Conservation (phyloP, 2,113 vertebrate species). For the Sorex fumeus region DNA sequence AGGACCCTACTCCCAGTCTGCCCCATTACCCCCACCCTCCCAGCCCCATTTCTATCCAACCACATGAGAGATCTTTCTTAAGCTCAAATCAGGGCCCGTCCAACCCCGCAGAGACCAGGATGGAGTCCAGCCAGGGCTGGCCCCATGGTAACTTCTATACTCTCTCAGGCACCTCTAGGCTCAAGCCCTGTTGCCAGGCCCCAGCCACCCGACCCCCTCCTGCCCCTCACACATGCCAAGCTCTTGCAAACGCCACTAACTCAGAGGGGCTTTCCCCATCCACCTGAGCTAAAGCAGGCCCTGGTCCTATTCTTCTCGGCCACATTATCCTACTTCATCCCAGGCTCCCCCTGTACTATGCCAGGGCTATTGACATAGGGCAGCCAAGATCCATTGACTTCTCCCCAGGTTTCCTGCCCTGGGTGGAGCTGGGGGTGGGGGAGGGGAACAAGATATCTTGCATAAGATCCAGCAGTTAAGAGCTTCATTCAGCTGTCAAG, state of each 20-base stretch:
- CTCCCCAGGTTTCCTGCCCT: slow-evolving; percentile 8
- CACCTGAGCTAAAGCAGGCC: neutral
- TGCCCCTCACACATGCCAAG: neutral
- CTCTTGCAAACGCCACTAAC: neutral
- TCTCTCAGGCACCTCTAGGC: neutral
- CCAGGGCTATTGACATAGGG: neutral
- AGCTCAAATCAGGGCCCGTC: neutral
- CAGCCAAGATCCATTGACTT: neutral
- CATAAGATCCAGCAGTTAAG: neutral
- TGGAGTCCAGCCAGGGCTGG: neutral
- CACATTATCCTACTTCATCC: neutral
- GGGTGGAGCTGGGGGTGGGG: neutral
- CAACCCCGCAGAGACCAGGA: neutral
- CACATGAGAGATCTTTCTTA: neutral
- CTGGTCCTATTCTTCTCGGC: neutral
- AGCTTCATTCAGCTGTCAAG: neutral
- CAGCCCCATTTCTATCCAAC: neutral
- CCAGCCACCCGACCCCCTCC: neutral
- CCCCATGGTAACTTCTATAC: rapidly evolving
- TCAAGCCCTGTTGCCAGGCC: neutral
- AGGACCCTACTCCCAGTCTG: neutral
- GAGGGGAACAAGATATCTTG: neutral
- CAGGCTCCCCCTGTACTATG: neutral
- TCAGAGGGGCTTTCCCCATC: neutral
- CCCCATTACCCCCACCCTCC: too few species aligned